Percentiles rank a stretch among this genome's conserved stretches.
These are phyloP conservation scores for Denticeps clupeoides DNA, from an alignment of 2,797 vertebrate genomes.

Conservation along the genomic window DNA sequence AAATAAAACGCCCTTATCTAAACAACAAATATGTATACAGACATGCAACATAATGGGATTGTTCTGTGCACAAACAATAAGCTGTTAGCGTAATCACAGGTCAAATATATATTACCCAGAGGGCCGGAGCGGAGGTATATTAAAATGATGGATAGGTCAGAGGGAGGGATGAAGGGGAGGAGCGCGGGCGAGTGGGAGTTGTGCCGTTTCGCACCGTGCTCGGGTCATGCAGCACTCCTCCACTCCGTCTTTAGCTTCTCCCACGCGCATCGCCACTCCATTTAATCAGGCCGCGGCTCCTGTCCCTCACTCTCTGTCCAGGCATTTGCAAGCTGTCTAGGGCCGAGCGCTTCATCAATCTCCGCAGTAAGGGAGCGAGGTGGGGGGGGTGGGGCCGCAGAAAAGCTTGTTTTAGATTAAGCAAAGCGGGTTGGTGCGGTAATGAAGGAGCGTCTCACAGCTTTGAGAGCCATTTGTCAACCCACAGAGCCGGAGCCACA, in stretches of 20 bases:
- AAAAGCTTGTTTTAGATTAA: conserved; percentile 60
- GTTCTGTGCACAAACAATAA: conserved; percentile 66
- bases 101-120: conserved; percentile 57
- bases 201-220: conserved; percentile 8
- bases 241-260: conserved; percentile 2
- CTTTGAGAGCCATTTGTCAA: conserved; percentile 47
- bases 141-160: conserved; percentile 56
- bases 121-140: conserved; percentile 50
- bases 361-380: conserved; percentile 42
- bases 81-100: conserved; percentile 61
- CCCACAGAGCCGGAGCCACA: not conserved
- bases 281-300: conserved; percentile 34
- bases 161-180: conserved; percentile 33
- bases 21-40: conserved; percentile 57
- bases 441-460: conserved; percentile 48
- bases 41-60: conserved; percentile 59
- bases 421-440: conserved; percentile 45
- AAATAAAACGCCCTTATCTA: conserved; percentile 38
- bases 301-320: conserved; percentile 28
- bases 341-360: conserved; percentile 47
- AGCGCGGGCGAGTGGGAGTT: conserved; percentile 40
- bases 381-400: conserved; percentile 20
- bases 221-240: not conserved
- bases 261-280: conserved; percentile 36
- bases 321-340: conserved; percentile 49